Conservation (phyloP, 2,888 invertebrate species). For the Heliconius hortense region DNA sequence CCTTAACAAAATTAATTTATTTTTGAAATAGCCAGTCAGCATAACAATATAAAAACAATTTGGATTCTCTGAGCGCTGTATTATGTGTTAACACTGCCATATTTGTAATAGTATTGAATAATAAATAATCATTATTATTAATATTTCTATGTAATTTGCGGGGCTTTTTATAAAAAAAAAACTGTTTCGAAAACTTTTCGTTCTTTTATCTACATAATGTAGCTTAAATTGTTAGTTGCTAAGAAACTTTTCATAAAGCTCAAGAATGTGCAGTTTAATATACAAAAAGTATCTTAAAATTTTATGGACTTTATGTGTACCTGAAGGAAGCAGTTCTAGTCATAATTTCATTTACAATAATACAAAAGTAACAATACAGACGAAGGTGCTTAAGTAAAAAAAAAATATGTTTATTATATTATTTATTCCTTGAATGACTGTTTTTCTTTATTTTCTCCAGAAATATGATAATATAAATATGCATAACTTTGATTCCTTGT, state of each 20-base stretch:
- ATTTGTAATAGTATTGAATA: conserved; percentile 10
- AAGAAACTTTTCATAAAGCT: conserved; percentile 5
- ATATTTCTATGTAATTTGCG: neutral
- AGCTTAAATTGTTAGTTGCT: conserved; percentile 1
- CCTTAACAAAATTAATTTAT: neutral
- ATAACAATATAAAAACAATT: neutral
- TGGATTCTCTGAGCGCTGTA: neutral
- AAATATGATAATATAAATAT: neutral
- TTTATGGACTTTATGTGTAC: conserved; percentile 25
- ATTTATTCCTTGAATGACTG: neutral
- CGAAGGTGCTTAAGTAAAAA: neutral
- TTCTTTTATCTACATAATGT: neutral
- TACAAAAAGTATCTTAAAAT: conserved; percentile 8
- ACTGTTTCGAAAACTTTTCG: neutral
- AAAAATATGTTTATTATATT: neutral
- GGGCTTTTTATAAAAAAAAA: neutral
- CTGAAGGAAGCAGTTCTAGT: conserved; percentile 23
- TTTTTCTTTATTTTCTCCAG: neutral
- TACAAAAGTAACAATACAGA: neutral
- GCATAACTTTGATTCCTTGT: neutral
- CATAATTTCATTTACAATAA: conserved; percentile 21
- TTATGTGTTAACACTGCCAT: conserved; percentile 18
- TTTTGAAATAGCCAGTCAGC: neutral
- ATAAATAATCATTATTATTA: neutral
- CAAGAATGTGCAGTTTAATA: neutral